Conservation (phyloP, 2,888 invertebrate genomes). For the Noctuana brunneofusca region DNA sequence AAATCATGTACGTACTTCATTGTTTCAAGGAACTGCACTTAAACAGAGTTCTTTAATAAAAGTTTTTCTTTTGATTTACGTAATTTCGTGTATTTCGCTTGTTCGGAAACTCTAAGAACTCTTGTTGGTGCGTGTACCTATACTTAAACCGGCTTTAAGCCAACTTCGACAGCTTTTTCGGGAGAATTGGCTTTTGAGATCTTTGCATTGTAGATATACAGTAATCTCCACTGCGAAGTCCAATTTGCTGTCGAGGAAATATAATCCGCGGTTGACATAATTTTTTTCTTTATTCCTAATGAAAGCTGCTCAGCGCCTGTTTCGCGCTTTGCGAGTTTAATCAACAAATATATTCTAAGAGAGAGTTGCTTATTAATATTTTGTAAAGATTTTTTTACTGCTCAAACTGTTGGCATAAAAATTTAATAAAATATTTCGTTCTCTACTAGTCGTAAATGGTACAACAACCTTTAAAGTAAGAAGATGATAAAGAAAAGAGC, state of each 20-base stretch:
- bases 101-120: constrained; percentile 17
- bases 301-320: constrained; percentile 7
- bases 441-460: neutral
- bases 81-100: constrained; percentile 27
- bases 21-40: constrained; percentile 52
- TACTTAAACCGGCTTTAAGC: constrained; percentile 25
- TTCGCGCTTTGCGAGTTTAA: constrained; percentile 18
- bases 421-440: neutral
- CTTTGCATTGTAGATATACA: constrained; percentile 24
- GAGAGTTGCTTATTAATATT: constrained; percentile 12
- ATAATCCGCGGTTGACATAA: constrained; percentile 19
- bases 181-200: constrained; percentile 22
- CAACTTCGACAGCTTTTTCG: constrained; percentile 8
- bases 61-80: constrained; percentile 23
- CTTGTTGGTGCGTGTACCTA: constrained; percentile 7
- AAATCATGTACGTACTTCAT: constrained; percentile 49
- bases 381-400: neutral
- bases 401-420: neutral
- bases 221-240: constrained; percentile 22
- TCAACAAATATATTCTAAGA: constrained; percentile 1
- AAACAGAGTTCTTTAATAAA: constrained; percentile 27
- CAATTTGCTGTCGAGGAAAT: constrained; percentile 23
- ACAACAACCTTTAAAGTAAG: neutral
- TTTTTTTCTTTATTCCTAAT: constrained; percentile 27
- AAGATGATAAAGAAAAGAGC: neutral